phyloP scores from a whole-genome alignment of 2,113 vertebrate species.

The Cervus canadensis region DNA sequence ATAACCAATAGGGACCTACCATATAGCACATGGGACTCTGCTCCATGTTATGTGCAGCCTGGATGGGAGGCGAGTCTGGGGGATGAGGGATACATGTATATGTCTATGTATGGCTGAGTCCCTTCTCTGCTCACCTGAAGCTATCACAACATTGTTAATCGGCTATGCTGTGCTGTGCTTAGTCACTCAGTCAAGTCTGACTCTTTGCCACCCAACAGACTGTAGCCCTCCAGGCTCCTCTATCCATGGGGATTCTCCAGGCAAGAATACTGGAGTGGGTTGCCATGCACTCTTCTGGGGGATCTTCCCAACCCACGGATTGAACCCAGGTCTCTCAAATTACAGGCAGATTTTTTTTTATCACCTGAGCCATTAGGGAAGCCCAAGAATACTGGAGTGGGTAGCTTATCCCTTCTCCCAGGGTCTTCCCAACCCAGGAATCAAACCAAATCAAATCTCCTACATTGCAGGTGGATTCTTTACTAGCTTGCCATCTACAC shows the following conservation, averaged over 20 bases:
- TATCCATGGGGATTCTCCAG: background rate
- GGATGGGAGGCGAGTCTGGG: background rate
- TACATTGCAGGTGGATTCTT: background rate
- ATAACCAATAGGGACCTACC: background rate
- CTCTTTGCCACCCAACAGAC: background rate
- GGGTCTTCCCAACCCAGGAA: background rate
- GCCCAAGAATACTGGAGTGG: background rate
- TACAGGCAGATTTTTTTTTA: background rate
- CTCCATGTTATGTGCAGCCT: background rate
- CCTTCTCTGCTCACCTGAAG: background rate
- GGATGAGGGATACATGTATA: background rate
- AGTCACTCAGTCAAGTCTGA: background rate
- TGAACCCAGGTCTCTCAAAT: background rate
- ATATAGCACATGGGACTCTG: background rate
- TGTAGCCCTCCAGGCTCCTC: background rate
- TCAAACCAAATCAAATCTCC: background rate
- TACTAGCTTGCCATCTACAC: background rate
- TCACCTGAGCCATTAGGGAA: background rate
- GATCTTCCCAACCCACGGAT: background rate
- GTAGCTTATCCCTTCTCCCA: background rate
- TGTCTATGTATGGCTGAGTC: background rate
- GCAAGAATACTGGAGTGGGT: background rate
- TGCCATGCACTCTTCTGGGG: background rate
- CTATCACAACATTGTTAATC: background rate
- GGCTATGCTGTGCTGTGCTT: fast-evolving